Evolutionary conservation across 2,888 invertebrate genomes (phyloP).

Genomic region (Nomada lathburiana): DNA sequence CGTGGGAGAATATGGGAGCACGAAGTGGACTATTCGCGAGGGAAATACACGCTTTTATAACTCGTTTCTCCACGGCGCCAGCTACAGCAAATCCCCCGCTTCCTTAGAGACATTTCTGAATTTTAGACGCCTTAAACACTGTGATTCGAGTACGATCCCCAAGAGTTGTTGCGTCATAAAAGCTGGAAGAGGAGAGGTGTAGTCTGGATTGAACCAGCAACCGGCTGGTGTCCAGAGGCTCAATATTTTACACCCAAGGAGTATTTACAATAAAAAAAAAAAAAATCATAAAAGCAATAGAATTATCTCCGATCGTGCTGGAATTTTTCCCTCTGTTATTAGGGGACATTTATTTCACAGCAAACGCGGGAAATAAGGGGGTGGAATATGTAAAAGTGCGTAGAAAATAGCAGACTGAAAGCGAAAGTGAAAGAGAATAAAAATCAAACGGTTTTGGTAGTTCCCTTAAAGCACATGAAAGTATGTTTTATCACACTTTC

Average conservation of each 20-base stretch:
- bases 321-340: too few relatives aligned
- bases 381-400: too few relatives aligned
- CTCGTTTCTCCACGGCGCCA: slow-evolving; percentile 54
- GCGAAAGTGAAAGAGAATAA: neutral
- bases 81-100: slow-evolving; percentile 52
- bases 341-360: too few relatives aligned
- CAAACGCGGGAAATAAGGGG: too few relatives aligned
- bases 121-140: slow-evolving; percentile 67
- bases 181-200: slow-evolving; percentile 4
- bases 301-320: too few relatives aligned
- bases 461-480: neutral
- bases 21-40: slow-evolving; percentile 65
- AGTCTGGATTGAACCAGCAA: neutral
- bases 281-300: too few relatives aligned
- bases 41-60: slow-evolving; percentile 70
- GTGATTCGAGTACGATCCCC: slow-evolving; percentile 57
- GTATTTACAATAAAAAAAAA: neutral
- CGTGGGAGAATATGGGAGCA: slow-evolving; percentile 46
- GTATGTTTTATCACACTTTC: neutral
- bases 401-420: neutral
- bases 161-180: slow-evolving; percentile 48
- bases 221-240: neutral
- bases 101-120: slow-evolving; percentile 62
- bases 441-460: neutral
- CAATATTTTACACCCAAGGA: too few relatives aligned